Base-by-base conservation (phyloP, 2,113 vertebrate genomes). In the Mobula hypostoma region DNA sequence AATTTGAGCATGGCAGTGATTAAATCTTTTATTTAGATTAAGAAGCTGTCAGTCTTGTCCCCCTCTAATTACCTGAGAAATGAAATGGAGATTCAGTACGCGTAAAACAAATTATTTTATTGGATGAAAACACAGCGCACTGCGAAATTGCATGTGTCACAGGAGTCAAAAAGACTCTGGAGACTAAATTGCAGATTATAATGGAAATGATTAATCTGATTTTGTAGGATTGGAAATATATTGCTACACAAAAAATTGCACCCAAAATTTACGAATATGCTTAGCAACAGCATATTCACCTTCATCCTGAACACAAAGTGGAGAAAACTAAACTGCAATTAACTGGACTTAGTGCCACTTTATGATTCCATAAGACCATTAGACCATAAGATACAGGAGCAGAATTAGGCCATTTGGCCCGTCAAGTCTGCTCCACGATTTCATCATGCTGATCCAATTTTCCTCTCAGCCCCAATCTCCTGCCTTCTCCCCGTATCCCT, bases 11-110 rank as follows among this genome's bases (percentile, higher is more conserved):
- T 17, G n/a, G 29, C 61, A 5, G 27, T 90, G 61, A 90, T 66
- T 68, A 90, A 66, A 32, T n/a, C 1, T 90, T 90, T 88, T 66
- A 90, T 63, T 90, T 90, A n/a, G n/a, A 66, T 90, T 90, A 66
- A 66, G 29, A 90, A 90, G 7, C 85, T 90, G 15, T 66, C 29
- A 32, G n/a, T 63, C 80, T 56, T n/a, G 48, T 61, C 9, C 85
- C 61, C 58, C 12, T n/a, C 58, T 87, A 87, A 66, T 32, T 32
- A 66, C 61, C 58, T 63, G 5, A 7, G n/a, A 66, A 66, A 90
- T 66, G 85, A 32, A 66, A 66, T 90, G 61, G 85, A 32, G 29
- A 17, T 32, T 66, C 85, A 90, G 29, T 19, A 66, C 29, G 7
- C 6, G n/a, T 66, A 32, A 90, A n/a, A 66, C 61, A 90, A 90